Percentiles rank a stretch among this genome's conserved stretches.
Evolutionary conservation across 2,797 vertebrate species (phyloP).

Genomic region (Anabas testudineus): DNA sequence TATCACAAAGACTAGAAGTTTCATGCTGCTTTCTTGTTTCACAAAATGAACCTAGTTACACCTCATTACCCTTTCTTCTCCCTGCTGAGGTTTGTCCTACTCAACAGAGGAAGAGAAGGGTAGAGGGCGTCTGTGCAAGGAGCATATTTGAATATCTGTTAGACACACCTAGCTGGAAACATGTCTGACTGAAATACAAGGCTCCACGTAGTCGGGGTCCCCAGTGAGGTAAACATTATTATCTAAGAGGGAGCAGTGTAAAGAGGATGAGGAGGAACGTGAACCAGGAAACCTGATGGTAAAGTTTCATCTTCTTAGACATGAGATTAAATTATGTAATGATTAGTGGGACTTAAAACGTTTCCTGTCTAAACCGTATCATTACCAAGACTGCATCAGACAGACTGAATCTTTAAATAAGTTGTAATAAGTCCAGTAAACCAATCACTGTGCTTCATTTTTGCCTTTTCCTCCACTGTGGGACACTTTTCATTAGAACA

Average conservation of each 20-base stretch:
- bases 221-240: not conserved
- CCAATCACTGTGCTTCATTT: too few species aligned
- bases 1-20: constrained; percentile 26
- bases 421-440: too few species aligned
- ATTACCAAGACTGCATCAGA: too few species aligned
- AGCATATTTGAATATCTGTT: constrained; percentile 56
- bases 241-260: not conserved
- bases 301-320: not conserved
- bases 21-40: constrained; percentile 42
- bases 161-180: constrained; percentile 46
- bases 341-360: too few species aligned
- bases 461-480: too few species aligned
- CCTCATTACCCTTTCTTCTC: constrained; percentile 42
- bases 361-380: too few species aligned
- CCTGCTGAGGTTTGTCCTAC: constrained; percentile 69
- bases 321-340: too few species aligned
- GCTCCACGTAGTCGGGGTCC: constrained; percentile 10
- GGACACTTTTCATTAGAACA: too few species aligned
- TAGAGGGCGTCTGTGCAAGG: constrained; percentile 15
- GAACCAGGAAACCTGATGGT: too few species aligned
- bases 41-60: constrained; percentile 25
- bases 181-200: constrained; percentile 26
- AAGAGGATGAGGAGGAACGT: not conserved
- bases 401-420: too few species aligned
- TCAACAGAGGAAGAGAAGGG: constrained; percentile 19